Evolutionary conservation across 2,888 invertebrate genomes (phyloP), one percentile per base, ranked within the genome.

Genomic region (Cataglyphis rosenhaueri): DNA sequence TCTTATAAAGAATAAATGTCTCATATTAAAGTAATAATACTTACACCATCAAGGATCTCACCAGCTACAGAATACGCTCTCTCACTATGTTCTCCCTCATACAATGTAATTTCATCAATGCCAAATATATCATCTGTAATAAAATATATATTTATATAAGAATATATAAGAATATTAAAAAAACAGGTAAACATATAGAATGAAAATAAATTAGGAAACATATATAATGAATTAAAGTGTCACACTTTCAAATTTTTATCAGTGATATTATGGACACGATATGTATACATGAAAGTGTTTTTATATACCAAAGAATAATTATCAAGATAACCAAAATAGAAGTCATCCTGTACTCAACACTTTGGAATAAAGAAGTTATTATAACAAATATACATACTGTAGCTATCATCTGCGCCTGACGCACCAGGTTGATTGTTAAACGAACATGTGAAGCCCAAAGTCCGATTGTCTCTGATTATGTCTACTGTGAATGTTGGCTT

Each of bases 11-110:
- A 59, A 2, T 25, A 15, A 3, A 48, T 18, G 48, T 52, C n/a
- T 52, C n/a, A n/a, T 52, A 18, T 48, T 48, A 32, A 3, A 32
- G 18, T 61, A 32, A 62, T 81, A 55, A 70, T 65, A 95, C 96
- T 96, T 95, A 98, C 98, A 91, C 98, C 99, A 95, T 99, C 99
- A 78, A 99, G 96, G 84, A 99, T 98, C 93, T 98, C 98, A 66
- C 99, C 99, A 82, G 98, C 97, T 9, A 99, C 98, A 4, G 98
- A 97, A 91, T 98, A 98, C 15, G 97, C 96, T 92, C 97, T 97
- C 86, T 98, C 98, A 84, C 97, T 97, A 96, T 97, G 97, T 91
- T 98, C 97, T 25, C 98, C 98, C 88, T 98, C 96, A 94, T 97
- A 98, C 84, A 99, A 96, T 5, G 98, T 97, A 84, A 99, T 96